These are phyloP conservation scores for Clitarchus hookeri DNA, from an alignment of 2,888 invertebrate species.

Conservation along the genomic window DNA sequence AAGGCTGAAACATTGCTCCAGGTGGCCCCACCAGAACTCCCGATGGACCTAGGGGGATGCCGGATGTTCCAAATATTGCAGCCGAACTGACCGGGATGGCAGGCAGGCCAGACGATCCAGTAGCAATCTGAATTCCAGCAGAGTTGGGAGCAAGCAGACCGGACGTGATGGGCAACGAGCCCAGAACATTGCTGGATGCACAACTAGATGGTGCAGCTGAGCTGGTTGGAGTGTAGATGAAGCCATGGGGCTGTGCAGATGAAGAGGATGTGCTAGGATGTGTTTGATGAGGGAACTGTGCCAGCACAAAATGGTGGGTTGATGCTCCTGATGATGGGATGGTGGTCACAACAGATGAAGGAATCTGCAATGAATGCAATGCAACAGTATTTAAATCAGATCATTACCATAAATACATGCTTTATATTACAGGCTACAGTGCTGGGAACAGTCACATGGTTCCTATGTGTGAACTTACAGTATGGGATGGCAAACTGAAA, in stretches of 20 bases:
- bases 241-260: constrained; percentile 22
- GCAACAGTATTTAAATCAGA: not conserved
- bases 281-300: constrained; percentile 33
- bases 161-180: constrained; percentile 18
- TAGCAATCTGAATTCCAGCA: not conserved
- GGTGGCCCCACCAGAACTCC: constrained; percentile 37
- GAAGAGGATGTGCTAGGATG: constrained; percentile 17
- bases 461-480: not conserved
- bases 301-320: constrained; percentile 38
- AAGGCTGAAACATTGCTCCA: constrained; percentile 31
- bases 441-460: not conserved
- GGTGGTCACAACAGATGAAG: constrained; percentile 28
- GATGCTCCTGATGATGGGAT: constrained; percentile 31
- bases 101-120: constrained; percentile 23
- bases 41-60: constrained; percentile 22
- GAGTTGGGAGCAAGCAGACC: constrained; percentile 12
- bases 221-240: constrained; percentile 32
- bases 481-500: constrained; percentile 33
- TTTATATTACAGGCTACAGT: no score
- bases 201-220: constrained; percentile 26
- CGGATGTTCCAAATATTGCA: constrained; percentile 25
- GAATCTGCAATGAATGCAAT: constrained; percentile 27
- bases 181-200: constrained; percentile 24
- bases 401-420: no score
- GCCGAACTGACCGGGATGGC: constrained; percentile 20